Conservation (phyloP, 2,113 vertebrate genomes). For the Ahaetulla prasina region DNA sequence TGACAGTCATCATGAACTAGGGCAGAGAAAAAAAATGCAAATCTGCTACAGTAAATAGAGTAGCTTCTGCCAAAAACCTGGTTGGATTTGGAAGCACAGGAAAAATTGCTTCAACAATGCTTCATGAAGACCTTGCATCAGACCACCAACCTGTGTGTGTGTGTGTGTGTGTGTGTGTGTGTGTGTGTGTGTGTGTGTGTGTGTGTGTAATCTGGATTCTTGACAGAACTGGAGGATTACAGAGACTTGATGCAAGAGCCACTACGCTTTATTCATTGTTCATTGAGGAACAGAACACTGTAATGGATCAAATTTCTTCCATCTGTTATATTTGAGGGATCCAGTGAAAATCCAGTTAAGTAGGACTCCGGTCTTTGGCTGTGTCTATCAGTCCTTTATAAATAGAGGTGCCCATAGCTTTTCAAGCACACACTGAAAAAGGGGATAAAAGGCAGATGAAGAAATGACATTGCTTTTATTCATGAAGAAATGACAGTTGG, state of each 20-base stretch:
- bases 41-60: neutral
- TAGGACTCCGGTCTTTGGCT: neutral
- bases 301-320: neutral
- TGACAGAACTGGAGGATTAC: neutral
- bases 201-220: neutral
- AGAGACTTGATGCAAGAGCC: neutral
- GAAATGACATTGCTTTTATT: neutral
- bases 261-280: neutral
- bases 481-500: neutral
- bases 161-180: too few species aligned
- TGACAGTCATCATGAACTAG: neutral
- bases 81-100: neutral
- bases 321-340: neutral
- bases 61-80: neutral
- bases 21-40: neutral
- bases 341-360: neutral
- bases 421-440: neutral
- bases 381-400: neutral
- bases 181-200: neutral
- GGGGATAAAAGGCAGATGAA: neutral
- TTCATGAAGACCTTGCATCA: neutral
- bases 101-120: neutral
- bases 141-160: neutral
- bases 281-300: neutral
- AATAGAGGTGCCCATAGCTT: neutral